A percentile compares a stretch with the other conserved stretches of the same genome.
These are phyloP conservation scores for Endotricha flammealis DNA, from an alignment of 2,888 invertebrate genomes.

Conservation along the genomic window DNA sequence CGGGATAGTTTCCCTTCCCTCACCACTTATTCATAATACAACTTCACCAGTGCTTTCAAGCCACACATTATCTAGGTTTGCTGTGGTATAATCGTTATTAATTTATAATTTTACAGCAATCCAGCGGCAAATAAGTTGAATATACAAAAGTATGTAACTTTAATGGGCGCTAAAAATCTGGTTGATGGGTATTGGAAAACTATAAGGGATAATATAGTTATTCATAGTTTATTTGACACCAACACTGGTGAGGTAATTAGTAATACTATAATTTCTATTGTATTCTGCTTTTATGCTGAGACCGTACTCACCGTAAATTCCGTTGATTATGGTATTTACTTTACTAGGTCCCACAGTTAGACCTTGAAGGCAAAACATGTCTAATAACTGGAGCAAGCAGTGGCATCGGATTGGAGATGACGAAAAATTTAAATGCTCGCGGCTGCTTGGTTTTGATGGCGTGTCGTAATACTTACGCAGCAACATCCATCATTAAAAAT, in stretches of 20 bases:
- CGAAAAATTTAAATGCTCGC: slow-evolving; percentile 86
- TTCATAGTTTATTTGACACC: slow-evolving; percentile 37
- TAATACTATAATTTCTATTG: slow-evolving; percentile 1
- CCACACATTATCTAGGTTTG: too few relatives aligned
- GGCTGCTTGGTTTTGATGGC: slow-evolving; percentile 92
- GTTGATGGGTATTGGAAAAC: slow-evolving; percentile 26
- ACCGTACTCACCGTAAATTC: neutral
- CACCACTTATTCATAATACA: too few relatives aligned
- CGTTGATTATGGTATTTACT: neutral
- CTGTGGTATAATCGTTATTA: too few relatives aligned
- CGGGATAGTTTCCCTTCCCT: too few relatives aligned
- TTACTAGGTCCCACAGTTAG: slow-evolving; percentile 83
- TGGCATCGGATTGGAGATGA: slow-evolving; percentile 96
- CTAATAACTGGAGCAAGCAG: slow-evolving; percentile 95
- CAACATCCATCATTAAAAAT: slow-evolving; percentile 56
- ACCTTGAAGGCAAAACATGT: slow-evolving; percentile 88
- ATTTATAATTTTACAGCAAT: too few relatives aligned
- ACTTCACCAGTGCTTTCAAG: too few relatives aligned
- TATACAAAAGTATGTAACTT: slow-evolving; percentile 25
- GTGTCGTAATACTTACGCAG: slow-evolving; percentile 84
- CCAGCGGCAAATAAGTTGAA: too few relatives aligned
- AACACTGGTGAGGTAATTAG: slow-evolving; percentile 41
- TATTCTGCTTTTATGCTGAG: neutral
- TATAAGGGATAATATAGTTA: slow-evolving; percentile 26
- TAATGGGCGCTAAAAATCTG: slow-evolving; percentile 22